Evolutionary conservation across 2,888 invertebrate species (phyloP), one percentile per base, ranked within the genome.

Genomic region (Dusona sp.): DNA sequence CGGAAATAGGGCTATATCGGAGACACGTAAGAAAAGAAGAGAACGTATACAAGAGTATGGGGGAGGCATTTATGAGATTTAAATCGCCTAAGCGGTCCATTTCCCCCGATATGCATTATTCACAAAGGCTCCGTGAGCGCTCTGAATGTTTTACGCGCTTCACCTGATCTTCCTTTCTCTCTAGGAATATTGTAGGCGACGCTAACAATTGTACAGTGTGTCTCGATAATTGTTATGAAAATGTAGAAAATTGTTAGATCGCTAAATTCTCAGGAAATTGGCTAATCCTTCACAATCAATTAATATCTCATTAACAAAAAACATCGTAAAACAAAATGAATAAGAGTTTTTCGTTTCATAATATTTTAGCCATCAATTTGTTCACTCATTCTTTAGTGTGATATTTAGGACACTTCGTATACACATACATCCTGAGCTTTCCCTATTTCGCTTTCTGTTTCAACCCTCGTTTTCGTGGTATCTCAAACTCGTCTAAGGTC

Each of bases 41-140:
- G 29, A 54, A 38, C 36, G 38, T 13, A n/a, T 33, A 13, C 11
- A 9, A 54, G 36, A n/a, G 72, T 65, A 67, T 51, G 83, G 67
- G 51, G 38, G 82, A 80, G 78, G 91, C 92, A 93, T 93, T 93
- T 93, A 92, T 93, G 93, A 93, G 93, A 93, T 93, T 93, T 93
- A 93, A 93, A 93, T 93, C 93, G 92, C 89, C 91, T 92, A 92
- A 93, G 92, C 93, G 93, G 93, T 93, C 93, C 93, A 92, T 93
- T 93, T 92, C 92, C 91, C 89, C 83, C 89, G 90, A 88, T 90
- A 93, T 93, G 92, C 93, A 93, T 93, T 93, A 93, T 93, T 93
- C 93, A 93, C 92, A 86, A 74, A 84, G 89, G 88, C 88, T 90
- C 88, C 88, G 86, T 89, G 90, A 88, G 90, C 88, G 91, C 89